Evolutionary conservation across 2,888 invertebrate genomes (phyloP).

Genomic region (Tenthredo distinguenda): DNA sequence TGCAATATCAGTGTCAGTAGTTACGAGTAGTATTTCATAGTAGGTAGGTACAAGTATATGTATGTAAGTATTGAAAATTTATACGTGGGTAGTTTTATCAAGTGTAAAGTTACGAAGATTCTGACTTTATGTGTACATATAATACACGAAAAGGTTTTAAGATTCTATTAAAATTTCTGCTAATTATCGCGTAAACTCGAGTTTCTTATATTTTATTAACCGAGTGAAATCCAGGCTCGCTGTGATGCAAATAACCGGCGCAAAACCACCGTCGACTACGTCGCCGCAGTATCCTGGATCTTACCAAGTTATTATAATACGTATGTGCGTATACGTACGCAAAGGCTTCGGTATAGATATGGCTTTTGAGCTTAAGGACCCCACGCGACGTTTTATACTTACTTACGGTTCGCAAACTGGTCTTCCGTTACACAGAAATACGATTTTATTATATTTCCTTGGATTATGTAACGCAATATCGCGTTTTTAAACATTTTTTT

Average conservation of each 20-base stretch:
- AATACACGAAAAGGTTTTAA: neutral
- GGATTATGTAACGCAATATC: neutral
- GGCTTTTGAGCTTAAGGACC: neutral
- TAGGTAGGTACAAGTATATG: too few relatives aligned
- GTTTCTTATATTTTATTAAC: slow-evolving; percentile 9
- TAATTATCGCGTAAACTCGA: neutral
- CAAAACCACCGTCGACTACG: neutral
- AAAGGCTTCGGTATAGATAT: neutral
- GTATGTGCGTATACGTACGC: neutral
- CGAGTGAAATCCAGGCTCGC: neutral
- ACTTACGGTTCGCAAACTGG: neutral
- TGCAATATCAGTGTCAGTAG: neutral
- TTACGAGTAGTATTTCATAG: neutral
- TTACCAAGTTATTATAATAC: neutral
- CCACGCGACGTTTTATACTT: neutral
- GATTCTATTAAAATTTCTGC: neutral
- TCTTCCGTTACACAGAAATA: neutral
- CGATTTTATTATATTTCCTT: neutral
- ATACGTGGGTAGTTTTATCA: neutral
- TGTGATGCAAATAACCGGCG: neutral
- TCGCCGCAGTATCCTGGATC: slow-evolving; percentile 2
- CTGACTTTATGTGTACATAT: neutral
- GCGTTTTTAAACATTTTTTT: neutral
- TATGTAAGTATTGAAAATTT: neutral
- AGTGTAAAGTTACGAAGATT: neutral